Evolutionary conservation across 2,888 invertebrate species (phyloP), one percentile per base, ranked within the genome.

Genomic region (Epistrophe eligans): DNA sequence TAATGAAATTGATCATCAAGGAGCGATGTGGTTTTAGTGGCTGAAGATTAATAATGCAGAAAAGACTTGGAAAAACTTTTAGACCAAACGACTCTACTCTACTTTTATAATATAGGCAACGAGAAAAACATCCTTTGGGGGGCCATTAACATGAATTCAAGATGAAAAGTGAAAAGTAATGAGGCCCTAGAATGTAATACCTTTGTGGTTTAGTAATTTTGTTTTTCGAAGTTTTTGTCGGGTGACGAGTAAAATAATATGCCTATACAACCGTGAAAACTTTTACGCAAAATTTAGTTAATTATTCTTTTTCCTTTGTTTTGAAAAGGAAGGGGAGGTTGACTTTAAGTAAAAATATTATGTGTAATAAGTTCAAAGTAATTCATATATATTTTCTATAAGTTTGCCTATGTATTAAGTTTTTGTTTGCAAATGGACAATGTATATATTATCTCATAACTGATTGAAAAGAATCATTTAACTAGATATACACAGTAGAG

Each of bases 161-260:
- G 79, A 87, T 87, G 83, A 87, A 87, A 83, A 87, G 83, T 87
- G 87, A 87, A 87, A 87, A 87, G 87, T 83, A 87, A 87, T 87
- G 87, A 83, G 76, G 40, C 74, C 55, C 64, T 79, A 28, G 24
- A 74, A 83, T 79, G 52, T 50, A 66, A 45, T 73, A 64, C 28
- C 55, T 83, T 79, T 66, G 67, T 57, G 76, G 74, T 76, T 72
- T 64, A 79, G 67, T 67, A 83, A 76, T 83, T 83, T 87, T 60
- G 79, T 35, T 87, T 38, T 13, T 71, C 32, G 19, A 72, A 55
- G 67, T 64, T 79, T 66, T 19, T 19, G 67, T 19, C 13, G 64
- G 72, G 50, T 50, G 73, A 32, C 57, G 70, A 79, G 71, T 19
- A 15, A 50, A 70, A 62, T 73, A 55, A 62, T 58, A 66, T 48